phyloP scores from a whole-genome alignment of 2,113 vertebrate genomes.

The Nematolebias whitei region DNA sequence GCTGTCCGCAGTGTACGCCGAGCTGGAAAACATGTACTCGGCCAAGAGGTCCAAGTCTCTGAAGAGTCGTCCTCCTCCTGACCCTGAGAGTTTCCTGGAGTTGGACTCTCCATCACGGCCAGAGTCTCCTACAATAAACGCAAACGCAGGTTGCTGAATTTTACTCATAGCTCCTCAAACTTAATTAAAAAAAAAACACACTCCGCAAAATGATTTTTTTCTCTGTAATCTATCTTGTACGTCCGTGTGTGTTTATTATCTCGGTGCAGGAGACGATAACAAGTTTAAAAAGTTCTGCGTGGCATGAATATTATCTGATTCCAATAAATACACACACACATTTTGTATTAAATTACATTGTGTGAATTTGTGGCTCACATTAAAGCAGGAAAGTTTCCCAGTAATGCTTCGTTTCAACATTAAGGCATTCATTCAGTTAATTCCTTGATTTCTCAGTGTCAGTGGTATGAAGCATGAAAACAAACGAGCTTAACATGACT shows the following conservation, averaged over 20 bases:
- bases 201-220: too few species aligned
- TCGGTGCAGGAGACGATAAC: neutral
- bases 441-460: neutral
- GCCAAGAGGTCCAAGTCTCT: slow-evolving; percentile 83
- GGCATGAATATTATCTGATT: neutral
- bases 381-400: neutral
- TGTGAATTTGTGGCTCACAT: too few species aligned
- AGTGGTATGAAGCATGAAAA: too few species aligned
- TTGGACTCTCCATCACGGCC: slow-evolving; percentile 76
- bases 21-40: slow-evolving; percentile 90
- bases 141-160: slow-evolving; percentile 71
- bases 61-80: slow-evolving; percentile 82
- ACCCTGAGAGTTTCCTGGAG: slow-evolving; percentile 76
- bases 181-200: neutral
- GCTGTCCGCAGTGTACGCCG: slow-evolving; percentile 94
- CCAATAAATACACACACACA: neutral
- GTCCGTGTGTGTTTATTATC: neutral
- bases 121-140: slow-evolving; percentile 71
- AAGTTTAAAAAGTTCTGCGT: neutral
- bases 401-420: neutral
- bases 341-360: too few species aligned
- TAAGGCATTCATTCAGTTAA: slow-evolving; percentile 8
- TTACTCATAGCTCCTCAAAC: neutral
- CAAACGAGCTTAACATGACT: too few species aligned
- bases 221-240: too few species aligned